phyloP scores from a whole-genome alignment of 2,888 invertebrate species.

The Pantelozetes paolii region DNA sequence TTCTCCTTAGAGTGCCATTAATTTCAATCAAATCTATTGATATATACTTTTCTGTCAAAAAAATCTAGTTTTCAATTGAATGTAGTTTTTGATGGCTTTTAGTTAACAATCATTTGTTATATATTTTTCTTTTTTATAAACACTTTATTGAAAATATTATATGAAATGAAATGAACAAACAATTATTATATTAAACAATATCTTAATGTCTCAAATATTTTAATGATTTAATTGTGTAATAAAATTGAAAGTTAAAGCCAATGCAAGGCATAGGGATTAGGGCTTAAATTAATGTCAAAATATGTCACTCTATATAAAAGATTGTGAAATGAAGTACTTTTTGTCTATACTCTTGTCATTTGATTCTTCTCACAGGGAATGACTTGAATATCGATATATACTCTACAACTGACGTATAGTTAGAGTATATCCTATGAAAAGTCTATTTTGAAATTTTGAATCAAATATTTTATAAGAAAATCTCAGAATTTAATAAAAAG shows the following conservation, averaged over 20 bases:
- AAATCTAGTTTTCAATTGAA: background rate
- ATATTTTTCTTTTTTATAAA: too few relatives aligned
- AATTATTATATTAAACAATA: too few relatives aligned
- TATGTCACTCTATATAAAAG: background rate
- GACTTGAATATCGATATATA: too few relatives aligned
- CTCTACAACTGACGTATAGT: too few relatives aligned
- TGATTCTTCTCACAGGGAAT: too few relatives aligned
- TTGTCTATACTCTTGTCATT: too few relatives aligned
- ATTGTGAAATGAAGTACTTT: too few relatives aligned
- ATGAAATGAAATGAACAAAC: background rate
- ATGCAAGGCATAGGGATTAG: background rate
- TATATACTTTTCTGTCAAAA: background rate
- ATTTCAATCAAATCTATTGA: constrained; percentile 20
- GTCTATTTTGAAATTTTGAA: background rate
- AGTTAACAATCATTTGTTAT: too few relatives aligned
- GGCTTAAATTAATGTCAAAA: background rate
- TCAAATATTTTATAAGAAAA: constrained; percentile 14
- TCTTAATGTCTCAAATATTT: too few relatives aligned
- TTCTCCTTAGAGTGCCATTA: constrained; percentile 17
- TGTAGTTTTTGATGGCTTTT: background rate
- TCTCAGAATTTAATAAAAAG: constrained; percentile 9
- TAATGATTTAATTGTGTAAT: too few relatives aligned
- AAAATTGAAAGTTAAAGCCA: background rate
- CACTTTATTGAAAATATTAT: too few relatives aligned
- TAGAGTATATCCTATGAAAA: background rate